phyloP scores from a whole-genome alignment of 2,888 invertebrate genomes.

The Orthosia cruda region DNA sequence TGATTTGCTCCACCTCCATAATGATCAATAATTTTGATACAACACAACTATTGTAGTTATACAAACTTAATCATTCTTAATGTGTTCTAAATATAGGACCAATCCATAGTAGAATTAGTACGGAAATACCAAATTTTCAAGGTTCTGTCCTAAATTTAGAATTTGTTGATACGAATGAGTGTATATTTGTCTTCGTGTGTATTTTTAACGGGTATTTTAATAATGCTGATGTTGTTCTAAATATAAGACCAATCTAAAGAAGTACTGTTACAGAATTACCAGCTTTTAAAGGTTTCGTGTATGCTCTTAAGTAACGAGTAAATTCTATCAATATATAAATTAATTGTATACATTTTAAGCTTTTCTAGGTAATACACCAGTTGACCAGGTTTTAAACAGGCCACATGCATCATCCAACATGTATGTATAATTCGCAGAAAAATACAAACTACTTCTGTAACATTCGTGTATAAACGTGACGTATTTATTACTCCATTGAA shows the following conservation, averaged over 20 bases:
- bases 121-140: conserved; percentile 34
- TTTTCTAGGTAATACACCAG: not conserved
- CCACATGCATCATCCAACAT: conserved; percentile 4
- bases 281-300: not conserved
- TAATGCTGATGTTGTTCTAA: not conserved
- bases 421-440: conserved; percentile 9
- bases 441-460: not conserved
- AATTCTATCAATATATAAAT: not conserved
- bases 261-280: not conserved
- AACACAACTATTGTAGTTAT: not conserved
- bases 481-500: conserved; percentile 3
- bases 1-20: not conserved
- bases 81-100: conserved; percentile 1
- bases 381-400: not conserved
- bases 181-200: conserved; percentile 5
- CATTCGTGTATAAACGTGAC: conserved; percentile 1
- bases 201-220: not conserved
- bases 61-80: not conserved
- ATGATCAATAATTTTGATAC: not conserved
- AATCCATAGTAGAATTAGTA: conserved; percentile 9
- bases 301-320: not conserved
- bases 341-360: not conserved
- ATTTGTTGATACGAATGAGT: conserved; percentile 1
- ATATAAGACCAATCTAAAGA: not conserved
- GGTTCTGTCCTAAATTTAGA: conserved; percentile 13